Percentiles rank a stretch among this genome's conserved stretches.
phyloP scores from a whole-genome alignment of 2,113 vertebrate genomes.

The Aphyosemion australe region DNA sequence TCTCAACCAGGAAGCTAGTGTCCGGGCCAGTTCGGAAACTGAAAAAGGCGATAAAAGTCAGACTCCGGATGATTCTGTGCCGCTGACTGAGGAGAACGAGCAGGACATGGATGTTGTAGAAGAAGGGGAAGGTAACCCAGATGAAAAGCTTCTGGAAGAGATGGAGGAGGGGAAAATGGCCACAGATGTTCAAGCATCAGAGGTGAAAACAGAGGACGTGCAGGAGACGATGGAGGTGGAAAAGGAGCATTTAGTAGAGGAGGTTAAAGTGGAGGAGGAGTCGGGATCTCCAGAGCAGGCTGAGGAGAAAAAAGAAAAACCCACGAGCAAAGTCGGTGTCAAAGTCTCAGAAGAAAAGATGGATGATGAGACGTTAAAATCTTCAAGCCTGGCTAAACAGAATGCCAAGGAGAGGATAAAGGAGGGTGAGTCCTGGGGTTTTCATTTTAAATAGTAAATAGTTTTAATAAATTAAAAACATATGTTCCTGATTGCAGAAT shows the following conservation, averaged over 20 bases:
- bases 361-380: conserved; percentile 80
- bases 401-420: conserved; percentile 84
- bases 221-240: conserved; percentile 50
- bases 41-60: conserved; percentile 71
- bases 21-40: conserved; percentile 74
- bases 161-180: conserved; percentile 37
- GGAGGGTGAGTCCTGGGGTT: conserved; percentile 83
- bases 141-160: conserved; percentile 23
- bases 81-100: conserved; percentile 55
- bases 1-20: conserved; percentile 91
- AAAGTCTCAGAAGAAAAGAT: conserved; percentile 76
- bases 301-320: conserved; percentile 79
- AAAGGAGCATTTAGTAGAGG: conserved; percentile 48
- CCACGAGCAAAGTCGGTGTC: conserved; percentile 54
- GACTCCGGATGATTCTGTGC: conserved; percentile 47
- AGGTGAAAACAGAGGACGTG: conserved; percentile 53
- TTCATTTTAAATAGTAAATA: neutral
- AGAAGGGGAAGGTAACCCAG: conserved; percentile 51
- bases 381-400: conserved; percentile 77
- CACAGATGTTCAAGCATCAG: conserved; percentile 39
- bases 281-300: conserved; percentile 30
- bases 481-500: conserved; percentile 75
- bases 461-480: too few species aligned
- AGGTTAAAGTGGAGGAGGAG: conserved; percentile 60
- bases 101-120: conserved; percentile 64